These are phyloP conservation scores for Sapajus apella DNA, from an alignment of 2,113 vertebrate species.

Conservation along the genomic window DNA sequence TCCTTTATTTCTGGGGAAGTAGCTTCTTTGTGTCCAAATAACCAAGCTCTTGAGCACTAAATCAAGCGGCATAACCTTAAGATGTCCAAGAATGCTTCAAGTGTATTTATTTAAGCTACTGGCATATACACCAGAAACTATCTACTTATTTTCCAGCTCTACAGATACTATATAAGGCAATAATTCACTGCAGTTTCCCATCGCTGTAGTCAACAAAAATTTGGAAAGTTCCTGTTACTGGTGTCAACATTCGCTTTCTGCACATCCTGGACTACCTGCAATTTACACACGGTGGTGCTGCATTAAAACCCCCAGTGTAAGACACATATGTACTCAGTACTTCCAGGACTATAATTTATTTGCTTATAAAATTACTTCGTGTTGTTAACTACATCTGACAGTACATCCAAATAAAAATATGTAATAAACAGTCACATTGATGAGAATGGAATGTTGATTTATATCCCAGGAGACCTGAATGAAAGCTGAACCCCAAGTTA, in stretches of 20 bases:
- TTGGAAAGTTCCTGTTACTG: rapidly evolving
- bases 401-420: background rate
- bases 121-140: background rate
- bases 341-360: background rate
- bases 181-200: rapidly evolving
- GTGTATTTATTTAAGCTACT: background rate
- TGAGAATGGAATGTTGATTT: background rate
- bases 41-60: background rate
- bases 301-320: background rate
- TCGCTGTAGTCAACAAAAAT: background rate
- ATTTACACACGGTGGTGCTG: rapidly evolving
- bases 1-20: background rate
- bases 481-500: background rate
- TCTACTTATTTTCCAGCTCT: rapidly evolving
- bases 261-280: too few species aligned
- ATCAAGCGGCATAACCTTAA: background rate
- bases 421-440: background rate
- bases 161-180: rapidly evolving
- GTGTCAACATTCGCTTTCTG: rapidly evolving
- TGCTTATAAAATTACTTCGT: background rate
- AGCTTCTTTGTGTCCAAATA: background rate
- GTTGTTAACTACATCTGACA: background rate
- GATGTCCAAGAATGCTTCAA: background rate
- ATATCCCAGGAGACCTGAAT: background rate
- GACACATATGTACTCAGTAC: rapidly evolving